Evolutionary conservation across 2,888 invertebrate species (phyloP), one percentile per base, ranked within the genome.

Genomic region (Heteromyza rotundicornis): DNA sequence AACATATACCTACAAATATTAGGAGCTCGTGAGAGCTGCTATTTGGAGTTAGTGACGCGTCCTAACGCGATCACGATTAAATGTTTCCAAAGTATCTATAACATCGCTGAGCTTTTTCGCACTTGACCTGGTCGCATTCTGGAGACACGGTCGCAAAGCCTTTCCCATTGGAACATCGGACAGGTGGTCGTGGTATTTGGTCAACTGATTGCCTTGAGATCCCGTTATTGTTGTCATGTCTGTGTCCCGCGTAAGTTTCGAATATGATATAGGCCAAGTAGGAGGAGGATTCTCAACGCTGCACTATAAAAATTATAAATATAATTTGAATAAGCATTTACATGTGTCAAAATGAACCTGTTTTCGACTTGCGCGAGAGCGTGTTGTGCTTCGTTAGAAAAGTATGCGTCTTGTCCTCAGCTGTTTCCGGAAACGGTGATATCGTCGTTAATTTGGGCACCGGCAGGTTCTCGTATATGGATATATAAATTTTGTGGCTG

Each of bases 401-500:
- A 10, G 2, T 19, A 23, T 50, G 50, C 40, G 40, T n/a, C 14
- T 2, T 40, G 12, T 8, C 3, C n/a, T 40, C n/a, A n/a, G 40
- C 8, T 40, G n/a, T n/a, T n/a, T n/a, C n/a, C n/a, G n/a, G n/a
- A n/a, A n/a, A n/a, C n/a, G n/a, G n/a, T n/a, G n/a, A n/a, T n/a
- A n/a, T n/a, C 65, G 61, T 1, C 68, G n/a, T n/a, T n/a, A n/a
- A n/a, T n/a, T n/a, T n/a, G n/a, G n/a, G 63, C 60, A 80, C 65
- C 19, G 80, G 80, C 53, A 81, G 58, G 63, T 75, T 76, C 35
- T 82, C 82, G 62, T 79, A 81, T 32, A 82, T 67, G 55, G 73
- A 77, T 2, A 77, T 71, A 35, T 81, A 82, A 57, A 82, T 72
- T 68, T 80, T 82, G 53, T 82, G 82, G 50, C 78, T 77, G 54